phyloP scores from a whole-genome alignment of 2,888 invertebrate genomes.

The Hypolimnas misippus region DNA sequence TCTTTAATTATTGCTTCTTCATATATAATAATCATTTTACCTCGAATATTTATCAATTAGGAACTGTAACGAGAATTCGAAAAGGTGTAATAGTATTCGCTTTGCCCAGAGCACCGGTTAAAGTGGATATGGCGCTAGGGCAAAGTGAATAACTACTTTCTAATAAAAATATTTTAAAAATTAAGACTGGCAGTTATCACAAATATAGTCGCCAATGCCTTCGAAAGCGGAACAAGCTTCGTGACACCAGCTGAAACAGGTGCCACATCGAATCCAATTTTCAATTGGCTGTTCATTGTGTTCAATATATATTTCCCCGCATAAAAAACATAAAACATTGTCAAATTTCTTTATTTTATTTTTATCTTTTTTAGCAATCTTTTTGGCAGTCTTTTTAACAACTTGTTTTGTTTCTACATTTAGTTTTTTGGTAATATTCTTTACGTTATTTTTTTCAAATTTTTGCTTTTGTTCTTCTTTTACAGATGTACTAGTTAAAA shows the following conservation, averaged over 20 bases:
- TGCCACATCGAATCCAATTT: slow-evolving; percentile 45
- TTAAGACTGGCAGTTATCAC: slow-evolving; percentile 41
- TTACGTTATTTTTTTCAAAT: slow-evolving; percentile 32
- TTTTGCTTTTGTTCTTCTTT: slow-evolving; percentile 42
- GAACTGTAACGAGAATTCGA: slow-evolving; percentile 40
- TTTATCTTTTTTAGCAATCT: slow-evolving; percentile 42
- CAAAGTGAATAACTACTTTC: slow-evolving; percentile 38
- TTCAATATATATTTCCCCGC: slow-evolving; percentile 41
- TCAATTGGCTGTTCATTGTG: slow-evolving; percentile 43
- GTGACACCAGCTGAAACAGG: slow-evolving; percentile 39
- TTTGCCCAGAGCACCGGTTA: slow-evolving; percentile 42
- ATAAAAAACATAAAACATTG: slow-evolving; percentile 44
- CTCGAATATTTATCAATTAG: slow-evolving; percentile 39
- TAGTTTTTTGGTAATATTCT: slow-evolving; percentile 44
- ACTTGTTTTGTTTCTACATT: slow-evolving; percentile 43
- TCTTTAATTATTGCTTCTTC: slow-evolving; percentile 12
- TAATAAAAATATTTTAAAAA: slow-evolving; percentile 33
- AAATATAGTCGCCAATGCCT: slow-evolving; percentile 42
- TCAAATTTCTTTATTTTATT: slow-evolving; percentile 45
- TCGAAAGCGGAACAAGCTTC: slow-evolving; percentile 43
- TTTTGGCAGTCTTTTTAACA: slow-evolving; percentile 42
- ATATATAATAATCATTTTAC: slow-evolving; percentile 36
- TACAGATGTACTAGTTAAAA: slow-evolving; percentile 41
- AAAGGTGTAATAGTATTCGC: slow-evolving; percentile 44
- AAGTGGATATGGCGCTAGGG: slow-evolving; percentile 41